phyloP scores from a whole-genome alignment of 2,113 vertebrate species.

The Struthidea cinerea region DNA sequence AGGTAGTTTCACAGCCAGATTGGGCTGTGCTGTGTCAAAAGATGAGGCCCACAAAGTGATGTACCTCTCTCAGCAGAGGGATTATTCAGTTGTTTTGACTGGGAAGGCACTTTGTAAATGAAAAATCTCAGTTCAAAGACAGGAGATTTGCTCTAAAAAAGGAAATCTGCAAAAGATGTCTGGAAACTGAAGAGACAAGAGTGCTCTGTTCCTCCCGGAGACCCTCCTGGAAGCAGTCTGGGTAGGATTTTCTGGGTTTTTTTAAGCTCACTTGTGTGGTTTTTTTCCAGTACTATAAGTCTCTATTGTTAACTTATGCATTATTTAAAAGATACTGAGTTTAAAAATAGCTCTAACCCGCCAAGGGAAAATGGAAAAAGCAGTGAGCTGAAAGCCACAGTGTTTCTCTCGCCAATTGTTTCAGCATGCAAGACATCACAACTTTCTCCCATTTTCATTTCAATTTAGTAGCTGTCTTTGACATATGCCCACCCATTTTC shows the following conservation, averaged over 20 bases:
- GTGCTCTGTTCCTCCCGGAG: conserved; percentile 9
- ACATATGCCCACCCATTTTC: background rate
- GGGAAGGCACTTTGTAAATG: background rate
- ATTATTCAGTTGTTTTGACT: background rate
- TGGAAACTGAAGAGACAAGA: conserved; percentile 37
- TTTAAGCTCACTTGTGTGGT: background rate
- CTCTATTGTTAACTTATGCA: conserved; percentile 62
- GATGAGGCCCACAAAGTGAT: background rate
- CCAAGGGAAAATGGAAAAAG: conserved; percentile 37
- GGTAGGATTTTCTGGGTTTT: background rate
- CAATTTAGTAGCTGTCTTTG: background rate
- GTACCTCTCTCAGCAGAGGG: background rate
- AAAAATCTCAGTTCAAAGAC: background rate
- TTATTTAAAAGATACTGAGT: conserved; percentile 52
- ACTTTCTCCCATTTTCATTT: background rate
- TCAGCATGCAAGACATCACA: conserved; percentile 9
- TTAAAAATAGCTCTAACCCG: conserved; percentile 55
- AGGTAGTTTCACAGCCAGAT: background rate
- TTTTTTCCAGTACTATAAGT: conserved; percentile 28
- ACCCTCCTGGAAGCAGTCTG: conserved; percentile 24
- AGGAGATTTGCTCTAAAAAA: conserved; percentile 1
- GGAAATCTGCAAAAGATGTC: background rate
- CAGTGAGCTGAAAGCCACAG: conserved; percentile 22
- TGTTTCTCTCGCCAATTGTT: background rate
- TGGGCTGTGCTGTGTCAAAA: background rate